Evolutionary conservation across 1,140 invertebrate genomes (phyloP).

Genomic region (Eurosta solidaginis): DNA sequence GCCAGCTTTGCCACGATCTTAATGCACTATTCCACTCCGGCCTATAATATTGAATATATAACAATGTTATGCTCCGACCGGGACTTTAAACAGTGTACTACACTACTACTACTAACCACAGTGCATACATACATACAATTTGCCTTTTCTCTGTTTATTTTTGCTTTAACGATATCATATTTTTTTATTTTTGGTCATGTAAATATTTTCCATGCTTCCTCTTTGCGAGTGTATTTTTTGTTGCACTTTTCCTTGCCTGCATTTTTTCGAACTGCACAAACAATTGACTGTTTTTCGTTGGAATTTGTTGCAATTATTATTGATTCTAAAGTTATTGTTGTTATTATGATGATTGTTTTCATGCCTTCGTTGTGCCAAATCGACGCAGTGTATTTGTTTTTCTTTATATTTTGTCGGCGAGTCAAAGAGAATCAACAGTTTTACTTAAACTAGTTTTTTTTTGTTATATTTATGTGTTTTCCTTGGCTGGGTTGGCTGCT

Average conservation of each 20-base stretch:
- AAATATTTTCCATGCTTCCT: neutral
- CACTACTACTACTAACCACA: no score
- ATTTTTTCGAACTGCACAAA: neutral
- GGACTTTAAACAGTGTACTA: no score
- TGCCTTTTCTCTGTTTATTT: no score
- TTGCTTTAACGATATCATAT: no score
- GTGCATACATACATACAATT: no score
- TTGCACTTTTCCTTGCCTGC: neutral
- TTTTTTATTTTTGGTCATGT: no score
- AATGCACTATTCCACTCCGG: no score
- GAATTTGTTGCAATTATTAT: conserved; percentile 22
- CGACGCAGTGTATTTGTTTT: neutral
- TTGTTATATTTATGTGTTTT: neutral
- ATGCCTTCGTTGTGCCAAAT: conserved; percentile 2
- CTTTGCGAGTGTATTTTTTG: neutral
- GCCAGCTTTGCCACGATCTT: no score
- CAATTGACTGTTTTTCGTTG: neutral
- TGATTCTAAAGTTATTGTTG: neutral
- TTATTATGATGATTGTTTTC: conserved; percentile 20
- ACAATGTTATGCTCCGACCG: no score
- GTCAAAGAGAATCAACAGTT: neutral
- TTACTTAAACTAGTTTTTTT: neutral
- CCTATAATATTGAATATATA: no score
- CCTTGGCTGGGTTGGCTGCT: neutral
- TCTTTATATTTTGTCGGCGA: neutral